Evolutionary conservation across 2,888 invertebrate genomes (phyloP).

Genomic region (Phalera bucephala): DNA sequence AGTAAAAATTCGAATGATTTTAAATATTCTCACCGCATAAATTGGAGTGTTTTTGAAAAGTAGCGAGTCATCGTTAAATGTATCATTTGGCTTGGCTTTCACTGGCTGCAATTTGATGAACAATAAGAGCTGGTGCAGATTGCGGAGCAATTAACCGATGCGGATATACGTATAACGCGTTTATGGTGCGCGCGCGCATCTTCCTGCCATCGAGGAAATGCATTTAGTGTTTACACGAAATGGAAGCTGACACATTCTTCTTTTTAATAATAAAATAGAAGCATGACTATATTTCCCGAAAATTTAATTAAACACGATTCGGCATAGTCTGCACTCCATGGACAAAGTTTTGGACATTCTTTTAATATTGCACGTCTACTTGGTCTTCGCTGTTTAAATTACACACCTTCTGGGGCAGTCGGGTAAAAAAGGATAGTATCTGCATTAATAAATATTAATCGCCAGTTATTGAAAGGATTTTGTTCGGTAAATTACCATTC

Average conservation of each 20-base stretch:
- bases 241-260: background rate
- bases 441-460: too few species aligned
- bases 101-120: conserved; percentile 50
- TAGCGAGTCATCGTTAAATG: conserved; percentile 23
- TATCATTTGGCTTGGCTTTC: conserved; percentile 44
- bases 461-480: conserved; percentile 6
- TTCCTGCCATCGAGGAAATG: conserved; percentile 40
- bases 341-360: background rate
- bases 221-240: conserved; percentile 5
- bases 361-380: background rate
- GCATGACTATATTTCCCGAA: background rate
- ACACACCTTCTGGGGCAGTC: too few species aligned
- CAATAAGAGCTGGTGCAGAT: conserved; percentile 43
- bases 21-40: conserved; percentile 8
- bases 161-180: conserved; percentile 41
- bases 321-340: too few species aligned
- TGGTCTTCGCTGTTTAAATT: background rate
- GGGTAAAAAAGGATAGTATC: too few species aligned
- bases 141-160: conserved; percentile 54
- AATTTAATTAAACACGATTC: background rate
- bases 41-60: conserved; percentile 5
- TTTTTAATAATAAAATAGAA: background rate
- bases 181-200: conserved; percentile 33
- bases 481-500: background rate
- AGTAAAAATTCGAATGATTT: conserved; percentile 12